phyloP scores from a whole-genome alignment of 2,113 vertebrate species.

The Pyxicephalus adspersus region DNA sequence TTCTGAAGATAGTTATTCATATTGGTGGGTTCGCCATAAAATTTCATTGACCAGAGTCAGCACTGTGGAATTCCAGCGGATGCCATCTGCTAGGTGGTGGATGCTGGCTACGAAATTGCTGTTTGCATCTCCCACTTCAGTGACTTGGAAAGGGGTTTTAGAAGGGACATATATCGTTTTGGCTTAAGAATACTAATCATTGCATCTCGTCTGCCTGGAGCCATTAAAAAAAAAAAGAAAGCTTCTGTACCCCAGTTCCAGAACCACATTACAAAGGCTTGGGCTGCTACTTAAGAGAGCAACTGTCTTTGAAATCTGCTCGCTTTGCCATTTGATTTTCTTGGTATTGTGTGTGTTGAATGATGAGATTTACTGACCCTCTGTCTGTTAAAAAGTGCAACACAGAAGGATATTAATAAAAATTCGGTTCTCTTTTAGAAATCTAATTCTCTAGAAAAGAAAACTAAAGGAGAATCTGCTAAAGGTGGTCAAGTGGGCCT shows the following conservation, averaged over 20 bases:
- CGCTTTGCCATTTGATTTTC: conserved; percentile 54
- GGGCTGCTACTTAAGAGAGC: conserved; percentile 64
- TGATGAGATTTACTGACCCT: conserved; percentile 55
- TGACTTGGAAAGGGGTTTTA: conserved; percentile 74
- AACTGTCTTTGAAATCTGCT: conserved; percentile 60
- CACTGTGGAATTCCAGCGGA: conserved; percentile 76
- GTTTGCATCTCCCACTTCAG: conserved; percentile 73
- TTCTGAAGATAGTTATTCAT: conserved; percentile 83
- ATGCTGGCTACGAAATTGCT: conserved; percentile 68
- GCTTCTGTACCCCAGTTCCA: conserved; percentile 61
- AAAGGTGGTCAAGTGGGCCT: too few species aligned
- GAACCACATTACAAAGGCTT: conserved; percentile 66
- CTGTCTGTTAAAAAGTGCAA: too few species aligned
- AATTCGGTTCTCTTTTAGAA: too few species aligned
- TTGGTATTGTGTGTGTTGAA: conserved; percentile 60
- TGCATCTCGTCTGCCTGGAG: conserved; percentile 53
- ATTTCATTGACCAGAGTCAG: conserved; percentile 76
- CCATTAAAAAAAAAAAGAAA: conserved; percentile 61
- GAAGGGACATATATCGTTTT: conserved; percentile 60
- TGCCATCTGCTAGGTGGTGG: conserved; percentile 85
- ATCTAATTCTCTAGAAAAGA: too few species aligned
- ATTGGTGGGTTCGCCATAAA: conserved; percentile 73
- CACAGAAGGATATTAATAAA: too few species aligned
- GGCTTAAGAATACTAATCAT: conserved; percentile 56
- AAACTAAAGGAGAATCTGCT: too few species aligned